Evolutionary conservation across 1,140 invertebrate species (phyloP).

Genomic region (Drosophila seguyi): DNA sequence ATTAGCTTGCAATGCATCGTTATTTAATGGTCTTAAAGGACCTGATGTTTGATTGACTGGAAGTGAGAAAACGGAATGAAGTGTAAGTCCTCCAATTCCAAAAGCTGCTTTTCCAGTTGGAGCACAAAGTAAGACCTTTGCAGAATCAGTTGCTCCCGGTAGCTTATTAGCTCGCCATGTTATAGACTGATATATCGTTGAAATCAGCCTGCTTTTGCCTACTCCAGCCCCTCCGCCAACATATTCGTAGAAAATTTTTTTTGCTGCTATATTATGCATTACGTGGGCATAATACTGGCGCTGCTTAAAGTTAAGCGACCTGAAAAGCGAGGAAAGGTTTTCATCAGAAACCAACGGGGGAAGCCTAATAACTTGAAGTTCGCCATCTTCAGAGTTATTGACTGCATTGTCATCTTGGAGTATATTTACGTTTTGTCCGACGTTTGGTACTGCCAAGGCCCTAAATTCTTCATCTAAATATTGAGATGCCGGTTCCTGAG

Average conservation of each 20-base stretch:
- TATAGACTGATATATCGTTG: background rate
- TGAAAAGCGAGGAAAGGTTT: background rate
- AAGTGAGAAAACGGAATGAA: background rate
- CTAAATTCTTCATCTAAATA: background rate
- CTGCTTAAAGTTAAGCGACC: background rate
- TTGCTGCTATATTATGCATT: background rate
- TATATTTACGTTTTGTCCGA: background rate
- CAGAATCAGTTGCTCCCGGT: background rate
- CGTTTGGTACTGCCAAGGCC: too few species aligned
- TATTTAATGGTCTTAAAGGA: background rate
- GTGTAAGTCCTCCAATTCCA: background rate
- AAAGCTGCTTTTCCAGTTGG: background rate
- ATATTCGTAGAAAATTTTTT: background rate
- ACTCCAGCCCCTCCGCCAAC: background rate
- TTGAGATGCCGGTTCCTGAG: background rate
- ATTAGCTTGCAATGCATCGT: background rate
- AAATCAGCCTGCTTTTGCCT: background rate
- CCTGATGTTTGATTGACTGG: background rate
- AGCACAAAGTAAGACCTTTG: background rate
- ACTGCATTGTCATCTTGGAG: background rate
- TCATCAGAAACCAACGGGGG: background rate
- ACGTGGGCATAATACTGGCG: conserved; percentile 3
- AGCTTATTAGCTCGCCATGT: background rate
- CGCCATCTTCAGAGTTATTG: background rate
- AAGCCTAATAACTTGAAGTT: conserved; percentile 1